Percentiles rank a stretch among this genome's conserved stretches.
Evolutionary conservation across 2,113 vertebrate species (phyloP).

Genomic region (Bubo bubo): DNA sequence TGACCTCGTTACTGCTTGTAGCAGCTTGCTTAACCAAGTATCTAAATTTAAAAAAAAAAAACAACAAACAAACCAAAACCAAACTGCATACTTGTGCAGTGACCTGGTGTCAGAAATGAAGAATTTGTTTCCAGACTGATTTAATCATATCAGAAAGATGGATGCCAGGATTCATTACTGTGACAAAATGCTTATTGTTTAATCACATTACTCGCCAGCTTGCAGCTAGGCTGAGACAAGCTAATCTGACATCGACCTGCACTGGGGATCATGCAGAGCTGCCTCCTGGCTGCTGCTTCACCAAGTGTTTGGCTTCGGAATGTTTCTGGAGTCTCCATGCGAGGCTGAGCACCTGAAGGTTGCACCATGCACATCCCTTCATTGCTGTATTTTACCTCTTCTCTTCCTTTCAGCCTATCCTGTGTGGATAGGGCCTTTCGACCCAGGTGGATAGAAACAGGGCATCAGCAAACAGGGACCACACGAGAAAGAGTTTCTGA

Average conservation of each 20-base stretch:
- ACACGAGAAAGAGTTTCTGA: background rate
- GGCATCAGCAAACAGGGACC: background rate
- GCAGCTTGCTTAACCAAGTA: background rate
- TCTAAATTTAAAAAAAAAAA: background rate
- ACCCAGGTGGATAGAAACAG: background rate
- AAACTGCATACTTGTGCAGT: background rate
- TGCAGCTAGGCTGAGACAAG: background rate
- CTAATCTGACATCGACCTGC: background rate
- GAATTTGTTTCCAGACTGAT: constrained; percentile 33
- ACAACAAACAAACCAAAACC: background rate
- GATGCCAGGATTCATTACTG: constrained; percentile 41
- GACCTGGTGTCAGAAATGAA: constrained; percentile 27
- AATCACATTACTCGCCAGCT: constrained; percentile 31
- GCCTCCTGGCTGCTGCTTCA: background rate
- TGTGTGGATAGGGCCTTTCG: accelerated
- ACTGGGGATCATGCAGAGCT: background rate
- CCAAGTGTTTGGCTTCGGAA: background rate
- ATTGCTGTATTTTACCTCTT: background rate
- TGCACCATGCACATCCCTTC: background rate
- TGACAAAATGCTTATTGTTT: constrained; percentile 53
- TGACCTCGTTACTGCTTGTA: background rate
- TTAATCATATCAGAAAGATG: constrained; percentile 57
- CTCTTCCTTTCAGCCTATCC: background rate
- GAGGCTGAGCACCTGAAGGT: background rate
- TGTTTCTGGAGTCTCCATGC: background rate